Percentiles rank a stretch among this genome's conserved stretches.
Conservation (phyloP, 2,888 invertebrate genomes). For the Eutolmus rufibarbis region DNA sequence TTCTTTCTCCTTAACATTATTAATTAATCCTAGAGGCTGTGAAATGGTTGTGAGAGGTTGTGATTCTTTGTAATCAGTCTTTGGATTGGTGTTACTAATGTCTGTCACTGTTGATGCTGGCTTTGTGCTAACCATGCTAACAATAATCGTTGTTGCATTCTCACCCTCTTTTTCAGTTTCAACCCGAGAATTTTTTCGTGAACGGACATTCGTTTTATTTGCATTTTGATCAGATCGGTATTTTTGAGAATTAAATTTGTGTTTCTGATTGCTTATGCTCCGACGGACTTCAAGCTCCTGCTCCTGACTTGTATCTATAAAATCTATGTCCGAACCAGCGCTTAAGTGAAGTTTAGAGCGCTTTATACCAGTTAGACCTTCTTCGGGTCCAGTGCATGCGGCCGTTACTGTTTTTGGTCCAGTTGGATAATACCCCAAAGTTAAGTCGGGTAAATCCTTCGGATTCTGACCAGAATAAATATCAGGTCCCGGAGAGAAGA, state of each 20-base stretch:
- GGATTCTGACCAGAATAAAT: constrained; percentile 75
- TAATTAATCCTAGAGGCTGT: constrained; percentile 26
- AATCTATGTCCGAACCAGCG: constrained; percentile 75
- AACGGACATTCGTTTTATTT: constrained; percentile 52
- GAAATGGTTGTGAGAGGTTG: constrained; percentile 13
- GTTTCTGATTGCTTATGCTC: constrained; percentile 56
- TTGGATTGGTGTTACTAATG: neutral
- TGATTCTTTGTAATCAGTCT: constrained; percentile 39
- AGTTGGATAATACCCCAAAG: constrained; percentile 65
- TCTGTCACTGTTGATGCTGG: neutral
- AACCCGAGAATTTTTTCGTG: constrained; percentile 59
- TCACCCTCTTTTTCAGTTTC: constrained; percentile 42
- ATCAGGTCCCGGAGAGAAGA: constrained; percentile 57
- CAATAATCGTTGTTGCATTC: constrained; percentile 57
- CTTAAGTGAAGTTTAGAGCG: constrained; percentile 72
- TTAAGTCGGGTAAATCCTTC: constrained; percentile 73
- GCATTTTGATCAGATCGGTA: constrained; percentile 54
- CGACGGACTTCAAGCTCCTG: constrained; percentile 58
- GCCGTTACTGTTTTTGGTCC: constrained; percentile 70
- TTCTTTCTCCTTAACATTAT: constrained; percentile 14
- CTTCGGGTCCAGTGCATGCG: constrained; percentile 82
- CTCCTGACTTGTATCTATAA: constrained; percentile 69
- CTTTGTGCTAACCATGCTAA: constrained; percentile 57
- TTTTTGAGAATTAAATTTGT: constrained; percentile 52
- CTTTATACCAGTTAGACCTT: constrained; percentile 78